phyloP scores from a whole-genome alignment of 2,888 invertebrate species.

The Horisme vitalbata region DNA sequence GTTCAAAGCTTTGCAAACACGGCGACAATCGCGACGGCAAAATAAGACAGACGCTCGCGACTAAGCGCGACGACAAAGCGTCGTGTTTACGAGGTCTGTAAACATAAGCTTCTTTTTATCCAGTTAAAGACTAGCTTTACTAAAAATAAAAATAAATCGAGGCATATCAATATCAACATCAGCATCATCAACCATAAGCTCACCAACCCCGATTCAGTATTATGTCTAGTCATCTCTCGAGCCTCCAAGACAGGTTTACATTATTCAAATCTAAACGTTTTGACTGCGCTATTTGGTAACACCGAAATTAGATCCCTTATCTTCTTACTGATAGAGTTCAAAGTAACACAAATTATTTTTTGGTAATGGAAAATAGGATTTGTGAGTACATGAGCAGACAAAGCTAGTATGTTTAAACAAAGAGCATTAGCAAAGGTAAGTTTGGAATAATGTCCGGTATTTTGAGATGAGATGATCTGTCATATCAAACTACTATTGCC shows the following conservation, averaged over 20 bases:
- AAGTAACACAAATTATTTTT: constrained; percentile 28
- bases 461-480: constrained; percentile 27
- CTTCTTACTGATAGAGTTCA: constrained; percentile 31
- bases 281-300: constrained; percentile 41
- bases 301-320: constrained; percentile 24
- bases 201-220: constrained; percentile 55
- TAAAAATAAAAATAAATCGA: too few species aligned
- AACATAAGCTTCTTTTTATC: too few species aligned
- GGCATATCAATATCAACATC: constrained; percentile 37
- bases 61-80: too few species aligned
- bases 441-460: constrained; percentile 48
- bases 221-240: constrained; percentile 76
- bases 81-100: too few species aligned
- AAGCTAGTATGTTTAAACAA: constrained; percentile 61
- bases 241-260: constrained; percentile 71
- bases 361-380: constrained; percentile 22
- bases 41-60: too few species aligned
- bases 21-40: too few species aligned
- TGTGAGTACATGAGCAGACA: constrained; percentile 53
- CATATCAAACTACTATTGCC: too few species aligned
- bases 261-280: constrained; percentile 76
- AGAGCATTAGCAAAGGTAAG: constrained; percentile 58
- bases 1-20: too few species aligned
- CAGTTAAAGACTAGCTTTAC: too few species aligned
- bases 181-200: constrained; percentile 53